Evolutionary conservation across 1,140 invertebrate species (phyloP).

Genomic region (Drosophila nigrodunni): DNA sequence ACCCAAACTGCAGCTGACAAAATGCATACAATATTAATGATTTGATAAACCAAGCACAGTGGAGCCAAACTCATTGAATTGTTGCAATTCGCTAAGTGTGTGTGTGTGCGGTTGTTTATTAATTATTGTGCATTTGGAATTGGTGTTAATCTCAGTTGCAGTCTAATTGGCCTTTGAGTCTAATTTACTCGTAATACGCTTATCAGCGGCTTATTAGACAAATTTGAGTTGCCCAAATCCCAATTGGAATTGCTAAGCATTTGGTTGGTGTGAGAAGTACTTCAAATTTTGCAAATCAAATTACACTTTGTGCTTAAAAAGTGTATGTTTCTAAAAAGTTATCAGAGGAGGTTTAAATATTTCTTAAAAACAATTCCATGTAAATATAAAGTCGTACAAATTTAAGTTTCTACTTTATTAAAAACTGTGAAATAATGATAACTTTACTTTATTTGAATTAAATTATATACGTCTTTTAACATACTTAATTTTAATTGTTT

Average conservation of each 20-base stretch:
- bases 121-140: background rate
- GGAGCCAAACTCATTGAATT: background rate
- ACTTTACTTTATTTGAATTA: too few species aligned
- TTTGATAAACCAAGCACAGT: conserved; percentile 16
- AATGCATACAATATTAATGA: conserved; percentile 30
- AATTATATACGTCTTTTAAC: too few species aligned
- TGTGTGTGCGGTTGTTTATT: conserved; percentile 9
- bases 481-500: too few species aligned
- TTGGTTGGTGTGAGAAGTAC: background rate
- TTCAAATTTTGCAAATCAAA: too few species aligned
- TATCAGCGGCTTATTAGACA: conserved; percentile 13
- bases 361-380: too few species aligned
- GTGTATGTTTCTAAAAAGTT: too few species aligned
- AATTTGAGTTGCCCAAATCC: background rate
- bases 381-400: too few species aligned
- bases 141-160: conserved; percentile 28
- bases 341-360: too few species aligned
- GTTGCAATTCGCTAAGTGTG: too few species aligned
- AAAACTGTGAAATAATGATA: too few species aligned
- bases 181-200: conserved; percentile 8
- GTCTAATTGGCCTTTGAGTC: conserved; percentile 19
- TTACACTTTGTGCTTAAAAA: too few species aligned
- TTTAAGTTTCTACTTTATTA: too few species aligned
- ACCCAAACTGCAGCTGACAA: conserved; percentile 3
- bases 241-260: background rate